Base-by-base conservation (phyloP, 2,888 invertebrate genomes). In the Petrolisthes manimaculis region DNA sequence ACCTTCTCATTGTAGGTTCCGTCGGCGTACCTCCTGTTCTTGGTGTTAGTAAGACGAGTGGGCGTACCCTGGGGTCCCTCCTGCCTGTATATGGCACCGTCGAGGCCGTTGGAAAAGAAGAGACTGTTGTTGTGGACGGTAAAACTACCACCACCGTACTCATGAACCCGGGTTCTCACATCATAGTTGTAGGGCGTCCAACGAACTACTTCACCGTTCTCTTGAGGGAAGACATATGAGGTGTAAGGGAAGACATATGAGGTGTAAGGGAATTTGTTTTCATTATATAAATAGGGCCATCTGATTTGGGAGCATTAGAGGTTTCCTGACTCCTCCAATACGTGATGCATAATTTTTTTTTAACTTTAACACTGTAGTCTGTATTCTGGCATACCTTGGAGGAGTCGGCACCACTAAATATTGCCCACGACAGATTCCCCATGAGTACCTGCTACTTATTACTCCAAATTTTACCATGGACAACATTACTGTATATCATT, bases 91-190 rank as follows among this genome's bases (percentile, higher is more conserved):
- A 90, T 12, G 8, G 83, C 84, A 37, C 81, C 67, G 67, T 89
- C 87, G 37, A 18, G 71, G 18, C 69, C 84, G n/a, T 86, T 54
- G n/a, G 86, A 86, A 80, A 86, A 90, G 83, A 81, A 89, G 51
- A 89, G 84, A 3, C 86, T 87, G 80, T 84, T 53, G 82, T 89
- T 89, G 85, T 89, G 85, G 61, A 84, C 84, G n/a, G 84, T 84
- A 71, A 90, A 90, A 6, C 86, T 24, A 18, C 90, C 89, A 8
- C 89, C 90, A 4, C 85, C 89, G 67, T 87, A 84, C 56, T 84
- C 87, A 74, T 89, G 81, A 4, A 90, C 89, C 24, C 71, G 79
- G 18, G 24, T 89, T 9, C 86, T 9, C 6, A 90, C 89, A 56
- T 89, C 86, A 18, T 55, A 75, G 2, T 54, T 61, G 0, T 55